phyloP scores from a whole-genome alignment of 2,797 vertebrate species.

The Petrocephalus schoutedeni region DNA sequence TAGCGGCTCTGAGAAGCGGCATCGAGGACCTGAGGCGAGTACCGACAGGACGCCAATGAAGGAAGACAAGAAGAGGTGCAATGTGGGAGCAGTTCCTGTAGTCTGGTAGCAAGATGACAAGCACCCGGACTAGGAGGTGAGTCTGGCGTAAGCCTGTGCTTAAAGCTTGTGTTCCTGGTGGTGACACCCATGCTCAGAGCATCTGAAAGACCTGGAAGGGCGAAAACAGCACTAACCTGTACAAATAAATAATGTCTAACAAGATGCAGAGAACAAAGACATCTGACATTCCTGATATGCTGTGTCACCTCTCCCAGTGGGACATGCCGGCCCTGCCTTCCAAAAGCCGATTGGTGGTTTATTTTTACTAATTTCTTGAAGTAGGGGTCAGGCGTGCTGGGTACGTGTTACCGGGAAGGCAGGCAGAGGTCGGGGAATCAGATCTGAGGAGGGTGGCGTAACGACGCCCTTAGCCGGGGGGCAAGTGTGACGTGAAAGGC shows the following conservation, averaged over 20 bases:
- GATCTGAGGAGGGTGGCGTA: background rate
- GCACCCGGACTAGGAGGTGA: background rate
- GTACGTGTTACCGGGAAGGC: background rate
- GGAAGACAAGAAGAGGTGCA: background rate
- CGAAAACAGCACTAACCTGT: background rate
- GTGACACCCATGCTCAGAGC: background rate
- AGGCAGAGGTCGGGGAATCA: conserved; percentile 16
- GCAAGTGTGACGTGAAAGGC: background rate
- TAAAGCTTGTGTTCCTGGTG: background rate
- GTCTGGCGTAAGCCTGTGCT: background rate
- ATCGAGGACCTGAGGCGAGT: background rate
- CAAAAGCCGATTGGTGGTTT: background rate
- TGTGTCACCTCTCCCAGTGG: background rate
- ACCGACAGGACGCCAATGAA: background rate
- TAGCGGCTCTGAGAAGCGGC: background rate
- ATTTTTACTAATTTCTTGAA: background rate
- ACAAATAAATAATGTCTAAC: background rate
- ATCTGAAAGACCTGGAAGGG: background rate
- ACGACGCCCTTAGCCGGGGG: background rate
- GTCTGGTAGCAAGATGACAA: background rate
- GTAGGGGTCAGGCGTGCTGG: background rate
- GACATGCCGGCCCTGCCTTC: background rate
- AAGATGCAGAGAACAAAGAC: background rate
- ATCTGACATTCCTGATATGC: background rate
- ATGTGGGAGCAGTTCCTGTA: background rate